These are phyloP conservation scores for Thyatira batis DNA, from an alignment of 2,888 invertebrate genomes.

Conservation along the genomic window DNA sequence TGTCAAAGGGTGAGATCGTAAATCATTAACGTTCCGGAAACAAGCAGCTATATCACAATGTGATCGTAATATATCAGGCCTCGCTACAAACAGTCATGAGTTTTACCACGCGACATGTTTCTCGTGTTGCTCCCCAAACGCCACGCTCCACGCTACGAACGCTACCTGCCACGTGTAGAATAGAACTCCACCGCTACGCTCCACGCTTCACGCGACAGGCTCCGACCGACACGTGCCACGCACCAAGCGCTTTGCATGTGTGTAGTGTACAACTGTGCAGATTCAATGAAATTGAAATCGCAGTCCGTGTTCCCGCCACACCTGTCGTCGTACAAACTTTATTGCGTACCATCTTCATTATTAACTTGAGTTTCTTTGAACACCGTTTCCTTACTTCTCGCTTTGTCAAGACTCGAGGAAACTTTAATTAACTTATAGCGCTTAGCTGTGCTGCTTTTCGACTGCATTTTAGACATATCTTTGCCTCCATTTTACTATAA, in stretches of 20 bases:
- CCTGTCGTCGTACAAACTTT: conserved; percentile 57
- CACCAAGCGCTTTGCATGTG: not conserved
- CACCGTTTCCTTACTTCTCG: conserved; percentile 27
- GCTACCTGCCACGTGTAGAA: no score
- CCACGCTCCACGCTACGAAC: no score
- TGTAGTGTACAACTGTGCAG: conserved; percentile 7
- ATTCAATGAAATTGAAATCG: conserved; percentile 34
- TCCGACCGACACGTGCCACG: no score
- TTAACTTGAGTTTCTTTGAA: conserved; percentile 54
- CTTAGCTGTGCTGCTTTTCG: not conserved
- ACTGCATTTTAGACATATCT: conserved; percentile 1
- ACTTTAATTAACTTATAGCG: conserved; percentile 4
- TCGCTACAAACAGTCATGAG: no score
- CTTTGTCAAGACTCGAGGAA: conserved; percentile 16
- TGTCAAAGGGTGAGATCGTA: conserved; percentile 40
- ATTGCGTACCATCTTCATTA: conserved; percentile 60
- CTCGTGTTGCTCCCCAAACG: no score
- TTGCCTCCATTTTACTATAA: not conserved
- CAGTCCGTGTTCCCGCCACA: conserved; percentile 40
- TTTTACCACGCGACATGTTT: conserved; percentile 3
- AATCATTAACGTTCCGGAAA: conserved; percentile 36
- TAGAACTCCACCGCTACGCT: no score
- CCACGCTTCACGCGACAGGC: no score
- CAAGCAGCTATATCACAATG: conserved; percentile 28
- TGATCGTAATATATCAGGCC: conserved; percentile 36